Evolutionary conservation across 2,888 invertebrate genomes (phyloP).

Genomic region (Microplitis deprimator): DNA sequence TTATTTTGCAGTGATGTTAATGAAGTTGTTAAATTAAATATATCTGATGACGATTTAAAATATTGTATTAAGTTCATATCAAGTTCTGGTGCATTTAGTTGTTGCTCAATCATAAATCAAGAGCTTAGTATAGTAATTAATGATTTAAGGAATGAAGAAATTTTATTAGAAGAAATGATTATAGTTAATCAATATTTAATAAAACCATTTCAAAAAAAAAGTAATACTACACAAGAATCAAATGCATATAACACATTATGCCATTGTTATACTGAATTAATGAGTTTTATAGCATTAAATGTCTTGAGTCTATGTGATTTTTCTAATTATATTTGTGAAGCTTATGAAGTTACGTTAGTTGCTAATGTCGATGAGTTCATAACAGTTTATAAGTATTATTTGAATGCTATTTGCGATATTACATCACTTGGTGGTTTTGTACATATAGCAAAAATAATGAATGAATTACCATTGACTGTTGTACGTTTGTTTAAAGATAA

Average conservation of each 20-base stretch:
- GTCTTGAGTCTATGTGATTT: constrained; percentile 81
- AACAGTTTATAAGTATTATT: constrained; percentile 80
- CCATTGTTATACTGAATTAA: constrained; percentile 79
- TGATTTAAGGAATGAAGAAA: constrained; percentile 77
- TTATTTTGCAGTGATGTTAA: constrained; percentile 53
- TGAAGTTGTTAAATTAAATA: constrained; percentile 57
- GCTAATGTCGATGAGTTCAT: constrained; percentile 82
- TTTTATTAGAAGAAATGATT: constrained; percentile 80
- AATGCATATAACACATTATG: constrained; percentile 78
- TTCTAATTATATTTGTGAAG: constrained; percentile 77
- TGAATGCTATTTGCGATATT: constrained; percentile 81
- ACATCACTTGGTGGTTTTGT: constrained; percentile 81
- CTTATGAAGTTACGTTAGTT: constrained; percentile 79
- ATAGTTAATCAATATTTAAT: constrained; percentile 77
- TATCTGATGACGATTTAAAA: constrained; percentile 46
- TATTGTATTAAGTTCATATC: constrained; percentile 57
- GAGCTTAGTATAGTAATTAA: constrained; percentile 58
- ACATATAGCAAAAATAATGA: constrained; percentile 77
- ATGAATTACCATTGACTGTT: constrained; percentile 75
- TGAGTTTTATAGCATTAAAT: constrained; percentile 79
- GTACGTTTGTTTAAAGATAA: constrained; percentile 75
- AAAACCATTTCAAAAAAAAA: constrained; percentile 79
- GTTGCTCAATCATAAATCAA: constrained; percentile 63
- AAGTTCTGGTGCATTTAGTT: constrained; percentile 64
- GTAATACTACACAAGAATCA: constrained; percentile 74